Evolutionary conservation across 2,113 vertebrate species (phyloP).

Genomic region (Uria aalge): DNA sequence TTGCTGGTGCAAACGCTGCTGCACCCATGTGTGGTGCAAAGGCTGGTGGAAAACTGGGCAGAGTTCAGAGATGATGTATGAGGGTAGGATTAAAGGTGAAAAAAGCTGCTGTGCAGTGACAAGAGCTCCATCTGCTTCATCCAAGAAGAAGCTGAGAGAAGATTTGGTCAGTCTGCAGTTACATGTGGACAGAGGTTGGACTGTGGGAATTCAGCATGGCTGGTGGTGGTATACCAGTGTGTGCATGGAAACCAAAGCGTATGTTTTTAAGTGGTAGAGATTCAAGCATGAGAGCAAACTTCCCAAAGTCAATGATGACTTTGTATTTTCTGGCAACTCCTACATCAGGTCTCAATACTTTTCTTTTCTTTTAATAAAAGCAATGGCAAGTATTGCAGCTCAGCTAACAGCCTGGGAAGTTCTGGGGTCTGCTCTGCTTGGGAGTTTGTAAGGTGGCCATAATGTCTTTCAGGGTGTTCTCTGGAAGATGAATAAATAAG

Average conservation of each 20-base stretch:
- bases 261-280: neutral
- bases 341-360: neutral
- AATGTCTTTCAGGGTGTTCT: neutral
- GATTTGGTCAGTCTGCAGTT: neutral
- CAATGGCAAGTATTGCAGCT: neutral
- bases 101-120: neutral
- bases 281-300: neutral
- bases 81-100: neutral
- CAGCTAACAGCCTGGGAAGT: fast-evolving
- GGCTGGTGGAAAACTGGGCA: neutral
- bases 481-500: neutral
- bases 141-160: neutral
- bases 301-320: neutral
- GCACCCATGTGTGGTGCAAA: neutral
- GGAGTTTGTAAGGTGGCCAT: neutral
- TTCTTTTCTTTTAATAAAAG: neutral
- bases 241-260: neutral
- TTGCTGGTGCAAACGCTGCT: neutral
- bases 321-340: neutral
- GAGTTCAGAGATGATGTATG: neutral
- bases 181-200: neutral
- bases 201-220: neutral
- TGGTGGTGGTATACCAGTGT: fast-evolving
- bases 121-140: neutral
- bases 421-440: neutral